Percentiles rank a stretch among this genome's conserved stretches.
These are phyloP conservation scores for Nyctibius bracteatus DNA, from an alignment of 2,113 vertebrate genomes.

Conservation along the genomic window DNA sequence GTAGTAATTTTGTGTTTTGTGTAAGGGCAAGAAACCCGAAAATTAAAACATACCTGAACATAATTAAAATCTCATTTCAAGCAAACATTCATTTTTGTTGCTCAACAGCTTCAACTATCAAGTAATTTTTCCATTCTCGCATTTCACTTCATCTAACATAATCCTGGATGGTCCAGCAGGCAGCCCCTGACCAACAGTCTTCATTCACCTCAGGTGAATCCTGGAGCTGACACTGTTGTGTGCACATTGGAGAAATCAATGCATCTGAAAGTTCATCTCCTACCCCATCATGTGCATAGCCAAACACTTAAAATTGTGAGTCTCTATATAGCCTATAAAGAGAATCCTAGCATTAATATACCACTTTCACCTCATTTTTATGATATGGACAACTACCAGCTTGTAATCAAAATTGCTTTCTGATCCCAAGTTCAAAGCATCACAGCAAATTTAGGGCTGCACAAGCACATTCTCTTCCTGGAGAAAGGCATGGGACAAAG, in stretches of 20 bases:
- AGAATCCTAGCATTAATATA: too few species aligned
- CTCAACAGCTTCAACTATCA: background rate
- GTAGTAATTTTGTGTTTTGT: background rate
- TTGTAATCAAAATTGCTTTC: background rate
- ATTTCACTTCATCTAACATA: background rate
- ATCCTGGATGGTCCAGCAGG: background rate
- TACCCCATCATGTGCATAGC: background rate
- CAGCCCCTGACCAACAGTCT: background rate
- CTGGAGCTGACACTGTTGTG: background rate
- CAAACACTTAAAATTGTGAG: background rate
- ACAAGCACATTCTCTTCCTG: background rate
- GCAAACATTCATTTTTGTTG: background rate
- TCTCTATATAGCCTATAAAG: too few species aligned
- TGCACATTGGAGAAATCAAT: background rate
- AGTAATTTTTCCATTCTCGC: background rate
- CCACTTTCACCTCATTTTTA: too few species aligned
- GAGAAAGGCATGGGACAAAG: background rate
- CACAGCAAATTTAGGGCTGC: rapidly evolving
- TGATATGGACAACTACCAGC: background rate
- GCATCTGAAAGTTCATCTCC: background rate
- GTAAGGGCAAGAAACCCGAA: background rate
- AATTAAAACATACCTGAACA: background rate
- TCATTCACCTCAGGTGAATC: background rate
- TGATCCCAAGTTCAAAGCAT: background rate
- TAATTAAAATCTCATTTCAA: background rate